Conservation (phyloP, 2,113 vertebrate genomes). For the Heloderma charlesbogerti region DNA sequence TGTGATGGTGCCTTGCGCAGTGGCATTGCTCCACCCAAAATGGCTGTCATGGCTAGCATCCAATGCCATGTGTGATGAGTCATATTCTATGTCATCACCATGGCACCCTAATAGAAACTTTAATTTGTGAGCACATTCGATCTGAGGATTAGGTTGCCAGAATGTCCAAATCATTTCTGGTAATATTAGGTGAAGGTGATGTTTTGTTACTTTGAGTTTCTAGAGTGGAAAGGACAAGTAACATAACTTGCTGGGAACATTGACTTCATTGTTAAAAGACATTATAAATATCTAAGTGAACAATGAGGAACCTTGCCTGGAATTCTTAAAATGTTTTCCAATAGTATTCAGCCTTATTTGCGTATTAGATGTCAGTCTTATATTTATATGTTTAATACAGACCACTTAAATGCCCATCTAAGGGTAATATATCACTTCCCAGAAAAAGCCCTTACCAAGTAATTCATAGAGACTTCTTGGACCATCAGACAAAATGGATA, state of each 20-base stretch:
- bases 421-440: slow-evolving; percentile 13
- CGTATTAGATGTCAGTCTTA: slow-evolving; percentile 30
- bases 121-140: background rate
- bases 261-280: slow-evolving; percentile 58
- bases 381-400: slow-evolving; percentile 46
- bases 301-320: slow-evolving; percentile 64
- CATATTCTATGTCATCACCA: background rate
- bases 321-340: slow-evolving; percentile 75
- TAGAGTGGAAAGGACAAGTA: slow-evolving; percentile 42
- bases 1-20: background rate
- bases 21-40: background rate
- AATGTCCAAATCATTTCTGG: background rate
- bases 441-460: background rate
- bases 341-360: slow-evolving; percentile 61
- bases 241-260: slow-evolving; percentile 61
- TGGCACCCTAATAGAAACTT: background rate
- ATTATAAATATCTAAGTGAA: slow-evolving; percentile 62
- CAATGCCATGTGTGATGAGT: background rate
- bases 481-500: background rate
- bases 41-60: background rate
- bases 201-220: slow-evolving; percentile 42
- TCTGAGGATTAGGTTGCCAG: background rate
- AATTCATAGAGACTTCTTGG: background rate
- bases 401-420: slow-evolving; percentile 50
- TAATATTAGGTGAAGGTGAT: slow-evolving; percentile 12